Base-by-base conservation (phyloP, 2,113 vertebrate genomes). In the Cyanistes caeruleus region DNA sequence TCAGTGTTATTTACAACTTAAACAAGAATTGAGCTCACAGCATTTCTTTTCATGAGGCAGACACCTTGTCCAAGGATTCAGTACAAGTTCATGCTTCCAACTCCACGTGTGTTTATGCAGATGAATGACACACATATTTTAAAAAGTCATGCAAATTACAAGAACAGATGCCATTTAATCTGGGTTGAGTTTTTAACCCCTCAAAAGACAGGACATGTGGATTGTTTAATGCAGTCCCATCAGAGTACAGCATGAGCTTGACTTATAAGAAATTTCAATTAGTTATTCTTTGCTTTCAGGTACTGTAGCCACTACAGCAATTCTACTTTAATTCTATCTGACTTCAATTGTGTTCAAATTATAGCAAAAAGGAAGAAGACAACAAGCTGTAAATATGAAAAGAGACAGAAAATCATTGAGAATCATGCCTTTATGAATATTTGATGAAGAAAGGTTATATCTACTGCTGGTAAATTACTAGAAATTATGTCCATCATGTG, bases 331-430 rank as follows among this genome's bases (percentile, higher is more conserved):
- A 99, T 99, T 99, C 98, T 97, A 98, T 97, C 97, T 98, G 99
- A 99, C 99, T 99, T 98, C 98, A 98, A 98, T 97, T 98, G 98
- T 98, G 98, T 98, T 98, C 98, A 98, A 98, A 98, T 98, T 98
- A 98, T 94, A 98, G 98, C 96, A 98, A 98, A 98, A 97, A 97
- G 97, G 97, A 97, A 98, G 98, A 98, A 98, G 99, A 99, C 99
- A 99, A 99, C 98, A 99, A 98, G 98, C 98, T 98, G 98, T 99
- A 99, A 99, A 98, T 99, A 99, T 98, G 97, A 98, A 98, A 98
- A 98, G 98, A 99, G 99, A 99, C 99, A 99, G 99, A 99, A 99
- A 99, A 99, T 99, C 99, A 99, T 99, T 99, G 98, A 98, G 98
- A 99, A 99, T 98, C 98, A 98, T 98, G 99, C 98, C 98, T 98